Base-by-base conservation (phyloP, 2,113 vertebrate species). In the pig (Sus scrofa) region DNA sequence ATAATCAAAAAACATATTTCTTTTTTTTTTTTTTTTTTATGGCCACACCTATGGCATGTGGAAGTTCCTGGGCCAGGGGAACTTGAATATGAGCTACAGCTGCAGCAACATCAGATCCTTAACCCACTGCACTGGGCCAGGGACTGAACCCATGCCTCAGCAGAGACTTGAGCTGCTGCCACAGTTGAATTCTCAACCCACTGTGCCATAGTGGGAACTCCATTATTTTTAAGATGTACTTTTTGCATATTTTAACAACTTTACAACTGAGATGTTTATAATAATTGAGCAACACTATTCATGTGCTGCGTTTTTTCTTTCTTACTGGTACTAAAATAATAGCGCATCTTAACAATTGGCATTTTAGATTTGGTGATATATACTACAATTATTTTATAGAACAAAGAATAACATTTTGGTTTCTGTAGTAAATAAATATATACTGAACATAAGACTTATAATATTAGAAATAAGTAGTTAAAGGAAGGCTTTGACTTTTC, bases 381-480 rank as follows among this genome's bases (percentile, higher is more conserved):
- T 73, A 20, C 26, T 39, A 74, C 71, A 63, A 82, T 82, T 82
- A 7, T 88, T 88, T 81, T 54, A 74, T 82, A 73, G 20, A 86
- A 54, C 10, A 14, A 89, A 82, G 44, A 39, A 54, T 54, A 73
- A 63, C 67, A 74, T 82, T 89, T 94, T 56, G 44, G 71, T 82
- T 82, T 13, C 39, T 94, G 20, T 62, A 32, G 39, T 37, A 82
- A 82, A 54, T 18, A 67, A 89, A 68, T 62, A 68, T 20, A 39
- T 56, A 9, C 52, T 89, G 60, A 83, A 83, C 70, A 75, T n/a
- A 27, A 67, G 78, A 58, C 22, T 77, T 56, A 65, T n/a, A 39
- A 39, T 30, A 82, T 83, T 44, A 75, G 44, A 83, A 94, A 74
- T 60, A 79, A 71, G 20, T 81, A 63, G 74, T 94, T 62, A 87